Percentiles rank a stretch among this genome's conserved stretches.
Evolutionary conservation across 2,797 vertebrate species (phyloP).

Genomic region (Simalia tracyae): DNA sequence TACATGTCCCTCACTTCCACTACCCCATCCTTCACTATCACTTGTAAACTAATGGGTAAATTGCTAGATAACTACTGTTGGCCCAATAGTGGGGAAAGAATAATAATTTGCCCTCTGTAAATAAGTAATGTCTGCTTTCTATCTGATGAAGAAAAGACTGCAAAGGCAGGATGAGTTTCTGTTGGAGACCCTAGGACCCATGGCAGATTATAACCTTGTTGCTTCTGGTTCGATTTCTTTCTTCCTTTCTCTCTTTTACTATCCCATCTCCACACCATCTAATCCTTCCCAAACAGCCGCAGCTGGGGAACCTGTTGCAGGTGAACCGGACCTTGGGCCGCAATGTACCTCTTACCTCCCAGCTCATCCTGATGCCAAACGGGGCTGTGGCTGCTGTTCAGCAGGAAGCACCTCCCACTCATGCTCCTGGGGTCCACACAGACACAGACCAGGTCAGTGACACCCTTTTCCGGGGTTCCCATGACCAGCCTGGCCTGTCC

Average conservation of each 20-base stretch:
- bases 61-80: background rate
- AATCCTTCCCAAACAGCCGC: slow-evolving; percentile 73
- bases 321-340: slow-evolving; percentile 81
- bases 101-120: background rate
- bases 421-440: slow-evolving; percentile 80
- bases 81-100: background rate
- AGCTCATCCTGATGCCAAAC: slow-evolving; percentile 98
- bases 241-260: slow-evolving; percentile 41
- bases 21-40: background rate
- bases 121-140: slow-evolving; percentile 16
- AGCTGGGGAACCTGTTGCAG: slow-evolving; percentile 83
- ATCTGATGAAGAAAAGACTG: background rate
- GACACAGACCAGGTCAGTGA: slow-evolving; percentile 92
- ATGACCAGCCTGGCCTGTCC: slow-evolving; percentile 11
- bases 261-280: slow-evolving; percentile 46
- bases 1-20: background rate
- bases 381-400: slow-evolving; percentile 91
- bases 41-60: background rate
- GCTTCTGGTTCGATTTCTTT: slow-evolving; percentile 52
- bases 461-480: slow-evolving; percentile 4
- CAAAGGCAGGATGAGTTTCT: slow-evolving; percentile 19
- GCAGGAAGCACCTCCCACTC: slow-evolving; percentile 83
- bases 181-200: slow-evolving; percentile 22
- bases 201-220: slow-evolving; percentile 56
- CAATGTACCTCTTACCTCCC: slow-evolving; percentile 89